These are phyloP conservation scores for Megaceryle maxima DNA, from an alignment of 2,113 vertebrate genomes.

Conservation along the genomic window DNA sequence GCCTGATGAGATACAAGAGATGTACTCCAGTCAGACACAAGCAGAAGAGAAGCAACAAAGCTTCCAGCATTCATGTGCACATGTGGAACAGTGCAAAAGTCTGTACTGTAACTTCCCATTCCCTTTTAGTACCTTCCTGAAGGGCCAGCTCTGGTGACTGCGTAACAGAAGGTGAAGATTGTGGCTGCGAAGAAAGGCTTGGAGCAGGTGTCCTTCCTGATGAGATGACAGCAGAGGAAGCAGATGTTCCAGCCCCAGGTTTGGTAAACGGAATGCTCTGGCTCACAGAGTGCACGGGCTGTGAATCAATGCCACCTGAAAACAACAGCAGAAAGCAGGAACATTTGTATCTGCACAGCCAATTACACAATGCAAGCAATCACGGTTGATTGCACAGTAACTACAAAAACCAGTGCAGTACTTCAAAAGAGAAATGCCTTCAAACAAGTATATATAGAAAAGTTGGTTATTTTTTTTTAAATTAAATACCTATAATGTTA, in stretches of 20 bases:
- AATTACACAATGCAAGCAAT: not conserved
- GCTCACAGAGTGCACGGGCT: constrained; percentile 22
- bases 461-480: not conserved
- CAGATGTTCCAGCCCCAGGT: constrained; percentile 28
- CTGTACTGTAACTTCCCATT: not conserved
- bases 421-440: not conserved
- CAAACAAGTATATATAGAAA: not conserved
- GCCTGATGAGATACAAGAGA: not conserved
- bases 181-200: constrained; percentile 26
- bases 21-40: not conserved
- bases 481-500: not conserved
- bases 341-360: not conserved
- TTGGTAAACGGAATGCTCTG: constrained; percentile 56
- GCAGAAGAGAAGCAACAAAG: not conserved
- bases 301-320: constrained; percentile 58
- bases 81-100: not conserved
- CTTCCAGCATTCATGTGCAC: not conserved
- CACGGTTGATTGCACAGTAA: not conserved
- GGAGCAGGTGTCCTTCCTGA: constrained; percentile 43
- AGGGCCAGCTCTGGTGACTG: constrained; percentile 37
- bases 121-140: constrained; percentile 73
- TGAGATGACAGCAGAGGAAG: constrained; percentile 9
- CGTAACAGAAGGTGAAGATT: constrained; percentile 3
- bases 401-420: not conserved
- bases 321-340: constrained; percentile 17